Conservation (phyloP, 2,888 invertebrate genomes). For the Chymomyza caudatula region DNA sequence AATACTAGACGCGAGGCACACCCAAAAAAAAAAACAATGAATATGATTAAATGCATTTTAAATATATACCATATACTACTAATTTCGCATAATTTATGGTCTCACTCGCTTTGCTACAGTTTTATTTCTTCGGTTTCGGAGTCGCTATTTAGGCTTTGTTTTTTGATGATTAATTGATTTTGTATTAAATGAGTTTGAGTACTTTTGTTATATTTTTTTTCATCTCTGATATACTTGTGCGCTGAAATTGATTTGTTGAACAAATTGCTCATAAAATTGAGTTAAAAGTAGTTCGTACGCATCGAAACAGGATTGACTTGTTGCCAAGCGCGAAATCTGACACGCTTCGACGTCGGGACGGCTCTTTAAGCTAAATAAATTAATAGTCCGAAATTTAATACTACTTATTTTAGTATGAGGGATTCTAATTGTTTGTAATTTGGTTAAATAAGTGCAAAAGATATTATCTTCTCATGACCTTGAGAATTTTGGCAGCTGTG, state of each 20-base stretch:
- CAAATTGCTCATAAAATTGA: constrained; percentile 60
- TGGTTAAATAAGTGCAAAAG: background rate
- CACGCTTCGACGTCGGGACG: background rate
- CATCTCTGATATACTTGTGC: constrained; percentile 5
- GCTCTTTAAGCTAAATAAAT: background rate
- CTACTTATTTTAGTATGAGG: background rate
- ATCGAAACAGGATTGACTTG: constrained; percentile 41
- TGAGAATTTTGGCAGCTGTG: background rate
- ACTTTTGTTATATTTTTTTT: too few relatives aligned
- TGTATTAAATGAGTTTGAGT: constrained; percentile 7
- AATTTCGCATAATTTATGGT: constrained; percentile 67
- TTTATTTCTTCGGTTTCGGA: background rate
- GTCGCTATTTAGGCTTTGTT: constrained; percentile 3
- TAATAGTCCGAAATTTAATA: background rate
- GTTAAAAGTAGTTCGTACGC: constrained; percentile 36
- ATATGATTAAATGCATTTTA: constrained; percentile 56
- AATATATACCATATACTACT: constrained; percentile 18
- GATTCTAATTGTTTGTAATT: background rate
- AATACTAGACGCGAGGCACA: constrained; percentile 38
- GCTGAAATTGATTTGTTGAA: constrained; percentile 53
- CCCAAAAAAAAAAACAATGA: constrained; percentile 41
- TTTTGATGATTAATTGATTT: constrained; percentile 27
- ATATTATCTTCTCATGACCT: background rate
- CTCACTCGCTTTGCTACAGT: constrained; percentile 28
- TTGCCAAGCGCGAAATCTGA: constrained; percentile 9